Conservation (phyloP, 2,797 vertebrate species). For the Dipus sagitta region DNA sequence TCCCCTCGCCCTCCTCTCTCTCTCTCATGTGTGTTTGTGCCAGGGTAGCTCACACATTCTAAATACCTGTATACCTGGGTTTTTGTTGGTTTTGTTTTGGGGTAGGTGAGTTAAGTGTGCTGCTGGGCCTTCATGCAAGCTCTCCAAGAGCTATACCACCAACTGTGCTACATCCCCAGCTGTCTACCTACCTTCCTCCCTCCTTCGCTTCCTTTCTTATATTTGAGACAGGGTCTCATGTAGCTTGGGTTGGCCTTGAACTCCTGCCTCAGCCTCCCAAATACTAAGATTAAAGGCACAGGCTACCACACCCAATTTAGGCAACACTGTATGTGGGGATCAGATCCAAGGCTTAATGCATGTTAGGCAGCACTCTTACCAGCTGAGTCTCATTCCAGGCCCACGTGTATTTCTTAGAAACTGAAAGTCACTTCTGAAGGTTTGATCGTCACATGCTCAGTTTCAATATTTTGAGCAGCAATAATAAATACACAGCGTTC, state of each 20-base stretch:
- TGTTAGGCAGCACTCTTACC: not conserved
- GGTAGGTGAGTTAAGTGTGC: not conserved
- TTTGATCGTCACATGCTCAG: constrained; percentile 11
- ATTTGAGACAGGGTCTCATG: not conserved
- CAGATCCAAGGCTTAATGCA: no score
- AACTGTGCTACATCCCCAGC: no score
- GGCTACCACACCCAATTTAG: no score
- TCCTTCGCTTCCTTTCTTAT: not conserved
- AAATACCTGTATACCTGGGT: not conserved
- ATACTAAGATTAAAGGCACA: not conserved
- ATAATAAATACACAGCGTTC: not conserved
- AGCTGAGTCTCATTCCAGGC: not conserved
- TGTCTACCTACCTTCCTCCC: not conserved
- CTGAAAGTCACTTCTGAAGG: not conserved
- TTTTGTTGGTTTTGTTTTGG: not conserved
- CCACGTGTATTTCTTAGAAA: constrained; percentile 26
- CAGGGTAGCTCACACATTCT: not conserved
- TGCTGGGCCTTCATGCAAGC: not conserved
- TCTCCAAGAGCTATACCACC: not conserved
- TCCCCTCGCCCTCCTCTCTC: no score
- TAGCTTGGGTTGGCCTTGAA: not conserved
- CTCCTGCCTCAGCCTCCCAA: not conserved
- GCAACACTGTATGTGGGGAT: no score
- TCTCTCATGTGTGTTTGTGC: no score
- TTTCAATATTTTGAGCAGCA: constrained; percentile 25